These are phyloP conservation scores for Zenarchopterus dispar DNA, from an alignment of 2,797 vertebrate species.

Conservation along the genomic window DNA sequence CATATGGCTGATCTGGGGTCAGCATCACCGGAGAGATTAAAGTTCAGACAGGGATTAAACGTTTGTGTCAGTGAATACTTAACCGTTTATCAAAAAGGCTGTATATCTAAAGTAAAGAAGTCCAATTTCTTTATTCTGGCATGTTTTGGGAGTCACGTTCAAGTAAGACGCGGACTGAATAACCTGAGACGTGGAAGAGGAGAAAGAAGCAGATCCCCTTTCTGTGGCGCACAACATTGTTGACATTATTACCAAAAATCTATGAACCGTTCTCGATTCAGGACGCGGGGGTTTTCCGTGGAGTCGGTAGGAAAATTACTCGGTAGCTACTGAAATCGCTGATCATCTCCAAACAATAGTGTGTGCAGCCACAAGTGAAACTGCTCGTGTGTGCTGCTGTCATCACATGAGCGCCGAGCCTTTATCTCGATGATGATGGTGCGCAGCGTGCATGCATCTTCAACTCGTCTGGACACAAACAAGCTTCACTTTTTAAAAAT, in stretches of 20 bases:
- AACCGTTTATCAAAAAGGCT: neutral
- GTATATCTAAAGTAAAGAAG: neutral
- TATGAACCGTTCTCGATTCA: neutral
- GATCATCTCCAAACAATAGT: conserved; percentile 48
- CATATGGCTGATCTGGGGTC: conserved; percentile 36
- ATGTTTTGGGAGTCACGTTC: neutral
- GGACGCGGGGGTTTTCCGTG: too few relatives aligned
- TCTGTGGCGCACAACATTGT: neutral
- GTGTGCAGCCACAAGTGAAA: conserved; percentile 66
- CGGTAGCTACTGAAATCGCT: neutral
- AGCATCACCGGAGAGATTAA: conserved; percentile 2
- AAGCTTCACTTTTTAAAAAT: conserved; percentile 3
- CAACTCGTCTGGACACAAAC: conserved; percentile 11
- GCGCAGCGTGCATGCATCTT: conserved; percentile 17
- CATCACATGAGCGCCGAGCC: conserved; percentile 33
- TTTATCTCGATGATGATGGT: conserved; percentile 40
- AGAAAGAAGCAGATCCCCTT: neutral
- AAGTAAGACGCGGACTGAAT: conserved; percentile 7
- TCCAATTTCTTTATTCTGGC: neutral
- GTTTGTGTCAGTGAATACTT: neutral
- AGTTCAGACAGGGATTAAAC: neutral
- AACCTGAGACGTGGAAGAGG: neutral
- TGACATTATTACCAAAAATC: too few relatives aligned
- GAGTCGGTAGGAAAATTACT: too few relatives aligned
- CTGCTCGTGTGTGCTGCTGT: conserved; percentile 47